Conservation (phyloP, 2,888 invertebrate genomes). For the Drosophila nr. fundita region DNA sequence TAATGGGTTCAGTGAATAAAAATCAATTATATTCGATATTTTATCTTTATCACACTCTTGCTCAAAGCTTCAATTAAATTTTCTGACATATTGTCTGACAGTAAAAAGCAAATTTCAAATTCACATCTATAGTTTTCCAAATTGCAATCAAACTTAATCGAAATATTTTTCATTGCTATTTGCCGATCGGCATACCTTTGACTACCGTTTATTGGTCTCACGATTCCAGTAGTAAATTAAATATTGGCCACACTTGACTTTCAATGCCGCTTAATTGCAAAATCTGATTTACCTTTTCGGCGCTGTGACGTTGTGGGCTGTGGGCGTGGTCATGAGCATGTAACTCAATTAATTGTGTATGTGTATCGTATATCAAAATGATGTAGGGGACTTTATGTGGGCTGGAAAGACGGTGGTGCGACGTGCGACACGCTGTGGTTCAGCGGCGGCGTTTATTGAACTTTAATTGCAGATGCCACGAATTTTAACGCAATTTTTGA, state of each 20-base stretch:
- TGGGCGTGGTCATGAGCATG: slow-evolving; percentile 18
- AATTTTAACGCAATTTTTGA: slow-evolving; percentile 60
- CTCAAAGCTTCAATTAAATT: background rate
- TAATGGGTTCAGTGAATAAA: background rate
- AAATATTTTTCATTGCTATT: background rate
- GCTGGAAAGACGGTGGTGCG: background rate
- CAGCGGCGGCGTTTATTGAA: slow-evolving; percentile 42
- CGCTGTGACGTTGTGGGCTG: background rate
- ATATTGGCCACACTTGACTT: slow-evolving; percentile 53
- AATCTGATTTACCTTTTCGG: slow-evolving; percentile 65
- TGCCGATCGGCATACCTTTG: background rate
- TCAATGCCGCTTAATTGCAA: slow-evolving; percentile 70
- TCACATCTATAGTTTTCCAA: background rate
- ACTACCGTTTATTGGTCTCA: background rate
- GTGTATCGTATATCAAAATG: slow-evolving; percentile 22
- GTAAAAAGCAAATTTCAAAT: background rate
- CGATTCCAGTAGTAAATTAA: slow-evolving; percentile 38
- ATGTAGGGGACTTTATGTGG: slow-evolving; percentile 1
- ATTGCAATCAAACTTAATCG: background rate
- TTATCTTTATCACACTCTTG: background rate
- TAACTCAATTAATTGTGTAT: slow-evolving; percentile 43
- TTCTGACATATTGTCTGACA: too few relatives aligned
- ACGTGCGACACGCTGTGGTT: slow-evolving; percentile 10
- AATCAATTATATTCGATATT: background rate
- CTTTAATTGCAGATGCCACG: slow-evolving; percentile 62